These are phyloP conservation scores for Apis cerana DNA, from an alignment of 1,140 invertebrate genomes.

Conservation along the genomic window DNA sequence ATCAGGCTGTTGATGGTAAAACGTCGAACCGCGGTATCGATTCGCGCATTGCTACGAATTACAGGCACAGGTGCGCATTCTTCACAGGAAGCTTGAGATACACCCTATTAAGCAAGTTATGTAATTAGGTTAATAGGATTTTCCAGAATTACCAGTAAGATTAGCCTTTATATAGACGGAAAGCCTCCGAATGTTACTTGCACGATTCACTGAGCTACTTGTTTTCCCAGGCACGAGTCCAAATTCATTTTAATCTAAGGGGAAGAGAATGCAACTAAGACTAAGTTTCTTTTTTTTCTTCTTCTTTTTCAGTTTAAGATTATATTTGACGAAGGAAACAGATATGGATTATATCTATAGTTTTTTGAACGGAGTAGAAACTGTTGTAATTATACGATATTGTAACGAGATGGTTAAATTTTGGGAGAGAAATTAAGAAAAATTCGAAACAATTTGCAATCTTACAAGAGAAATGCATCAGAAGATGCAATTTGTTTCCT, in stretches of 20 bases:
- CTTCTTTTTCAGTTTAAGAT: background rate
- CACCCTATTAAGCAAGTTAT: slow-evolving; percentile 32
- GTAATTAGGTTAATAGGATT: slow-evolving; percentile 43
- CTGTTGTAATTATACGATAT: no score
- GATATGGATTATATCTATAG: no score
- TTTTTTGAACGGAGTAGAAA: no score
- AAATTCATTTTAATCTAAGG: slow-evolving; percentile 15
- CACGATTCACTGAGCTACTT: background rate
- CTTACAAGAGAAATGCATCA: no score
- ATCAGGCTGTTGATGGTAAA: background rate
- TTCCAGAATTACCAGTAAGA: slow-evolving; percentile 8
- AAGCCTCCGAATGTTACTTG: slow-evolving; percentile 22
- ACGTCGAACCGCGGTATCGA: slow-evolving; percentile 2
- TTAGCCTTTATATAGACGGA: slow-evolving; percentile 14
- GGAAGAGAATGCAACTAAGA: background rate
- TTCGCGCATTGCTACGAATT: slow-evolving; percentile 9
- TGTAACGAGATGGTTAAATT: no score
- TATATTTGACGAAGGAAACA: background rate
- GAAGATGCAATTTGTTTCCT: no score
- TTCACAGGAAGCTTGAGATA: slow-evolving; percentile 6
- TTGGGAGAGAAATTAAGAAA: no score
- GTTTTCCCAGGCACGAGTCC: background rate
- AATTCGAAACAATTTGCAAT: no score
- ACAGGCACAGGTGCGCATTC: slow-evolving; percentile 21
- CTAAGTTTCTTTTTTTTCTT: no score